Conservation (phyloP, 1,140 invertebrate species). For the Lanistes nyassanus region DNA sequence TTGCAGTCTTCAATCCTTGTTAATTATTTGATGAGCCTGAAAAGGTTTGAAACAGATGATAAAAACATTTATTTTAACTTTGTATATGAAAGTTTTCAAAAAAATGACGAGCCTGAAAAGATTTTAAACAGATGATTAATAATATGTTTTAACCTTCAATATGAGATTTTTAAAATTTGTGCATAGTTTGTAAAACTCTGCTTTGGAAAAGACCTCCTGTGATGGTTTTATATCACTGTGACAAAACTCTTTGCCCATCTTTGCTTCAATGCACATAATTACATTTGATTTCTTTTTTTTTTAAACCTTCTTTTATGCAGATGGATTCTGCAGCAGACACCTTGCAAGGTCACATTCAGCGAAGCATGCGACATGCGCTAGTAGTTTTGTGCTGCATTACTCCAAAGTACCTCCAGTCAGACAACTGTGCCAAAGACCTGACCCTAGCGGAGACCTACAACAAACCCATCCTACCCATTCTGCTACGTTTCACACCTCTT, state of each 20-base stretch:
- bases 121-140: too few relatives aligned
- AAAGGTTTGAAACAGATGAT: too few relatives aligned
- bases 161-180: too few relatives aligned
- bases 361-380: slow-evolving; percentile 58
- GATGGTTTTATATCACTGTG: not conserved
- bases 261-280: too few relatives aligned
- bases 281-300: not conserved
- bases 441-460: slow-evolving; percentile 68
- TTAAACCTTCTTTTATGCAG: slow-evolving; percentile 7
- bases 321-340: slow-evolving; percentile 45
- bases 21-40: too few relatives aligned
- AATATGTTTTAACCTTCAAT: too few relatives aligned
- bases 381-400: slow-evolving; percentile 68
- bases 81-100: too few relatives aligned
- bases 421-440: slow-evolving; percentile 68
- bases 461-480: slow-evolving; percentile 69
- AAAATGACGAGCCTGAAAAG: too few relatives aligned
- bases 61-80: too few relatives aligned
- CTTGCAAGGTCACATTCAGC: slow-evolving; percentile 57
- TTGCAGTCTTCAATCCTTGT: too few relatives aligned
- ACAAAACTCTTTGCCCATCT: too few relatives aligned
- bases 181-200: too few relatives aligned
- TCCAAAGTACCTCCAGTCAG: slow-evolving; percentile 68
- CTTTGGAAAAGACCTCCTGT: not conserved
- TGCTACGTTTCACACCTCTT: slow-evolving; percentile 65